Evolutionary conservation across 2,888 invertebrate genomes (phyloP).

Genomic region (Agrochola lychnidis): DNA sequence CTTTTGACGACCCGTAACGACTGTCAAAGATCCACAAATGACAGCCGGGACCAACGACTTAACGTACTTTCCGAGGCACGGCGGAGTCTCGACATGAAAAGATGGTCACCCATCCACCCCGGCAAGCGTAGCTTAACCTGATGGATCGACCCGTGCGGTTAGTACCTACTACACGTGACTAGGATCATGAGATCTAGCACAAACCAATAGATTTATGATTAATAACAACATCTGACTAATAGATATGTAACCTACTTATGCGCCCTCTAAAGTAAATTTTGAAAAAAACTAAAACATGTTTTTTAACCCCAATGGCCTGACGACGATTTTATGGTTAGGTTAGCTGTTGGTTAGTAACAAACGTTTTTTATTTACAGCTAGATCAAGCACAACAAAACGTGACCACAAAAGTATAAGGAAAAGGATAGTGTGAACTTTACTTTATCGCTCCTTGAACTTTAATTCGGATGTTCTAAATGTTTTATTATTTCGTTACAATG

Average conservation of each 20-base stretch:
- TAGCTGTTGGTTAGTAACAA: not conserved
- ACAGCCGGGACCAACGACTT: too few species aligned
- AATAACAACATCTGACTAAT: not conserved
- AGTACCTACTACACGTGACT: too few species aligned
- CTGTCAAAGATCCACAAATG: too few species aligned
- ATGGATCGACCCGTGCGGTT: too few species aligned
- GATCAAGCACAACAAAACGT: constrained; percentile 1
- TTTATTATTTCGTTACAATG: not conserved
- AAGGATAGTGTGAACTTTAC: constrained; percentile 6
- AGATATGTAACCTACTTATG: not conserved
- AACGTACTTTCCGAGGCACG: too few species aligned
- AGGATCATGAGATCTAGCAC: not conserved
- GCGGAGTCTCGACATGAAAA: too few species aligned
- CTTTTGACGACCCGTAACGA: too few species aligned
- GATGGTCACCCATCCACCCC: too few species aligned
- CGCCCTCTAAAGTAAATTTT: not conserved
- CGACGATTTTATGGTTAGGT: not conserved
- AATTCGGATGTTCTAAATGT: not conserved
- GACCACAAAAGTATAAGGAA: not conserved
- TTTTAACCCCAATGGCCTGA: not conserved
- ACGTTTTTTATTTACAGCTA: not conserved
- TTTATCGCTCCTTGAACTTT: not conserved
- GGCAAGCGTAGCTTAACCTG: too few species aligned
- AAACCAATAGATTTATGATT: not conserved
- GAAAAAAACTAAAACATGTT: not conserved